Base-by-base conservation (phyloP, 2,113 vertebrate species). In the Clinocottus analis region DNA sequence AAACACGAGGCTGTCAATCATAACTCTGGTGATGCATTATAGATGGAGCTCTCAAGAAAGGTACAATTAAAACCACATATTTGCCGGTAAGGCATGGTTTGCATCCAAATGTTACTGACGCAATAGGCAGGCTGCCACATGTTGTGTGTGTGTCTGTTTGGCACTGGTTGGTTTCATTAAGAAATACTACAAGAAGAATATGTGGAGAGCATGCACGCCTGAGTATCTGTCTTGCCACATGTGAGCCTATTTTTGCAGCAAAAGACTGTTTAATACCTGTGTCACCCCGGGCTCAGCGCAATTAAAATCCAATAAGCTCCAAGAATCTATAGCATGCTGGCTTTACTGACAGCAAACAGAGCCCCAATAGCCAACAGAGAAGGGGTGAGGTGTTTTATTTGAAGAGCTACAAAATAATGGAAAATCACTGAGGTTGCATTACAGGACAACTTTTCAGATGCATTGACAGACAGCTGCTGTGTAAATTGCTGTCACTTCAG, bases 281-380 rank as follows among this genome's bases (percentile, higher is more conserved):
- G 70, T 85, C 80, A 80, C 84, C 75, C 41, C 7, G 14, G 63
- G 78, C 74, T 68, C 79, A 80, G 80, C 1, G 55, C 87, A 91
- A 91, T 92, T 92, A 90, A 88, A 91, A 92, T 85, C 71, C 81
- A 86, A 87, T 88, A 73, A 82, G 88, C 86, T 85, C 84, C 76
- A 84, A 86, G 85, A 88, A 81, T 81, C 82, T 33, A 83, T 79
- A 84, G 82, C 85, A 85, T 66, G 81, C 89, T 89, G 88, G 58
- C 56, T 80, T 89, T 78, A 83, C 86, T 85, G 85, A 90, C 84
- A 91, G 83, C 6, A 27, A 86, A 56, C 66, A 80, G 77, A 79
- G 86, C 72, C 82, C 70, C 84, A 87, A 91, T 74, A 67, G 76
- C 79, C 84, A 82, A 82, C 63, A 49, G 70, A 86, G 84, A 82